Percentiles rank a stretch among this genome's conserved stretches.
Conservation (phyloP, 2,113 vertebrate species). For the Rhipidura dahli region DNA sequence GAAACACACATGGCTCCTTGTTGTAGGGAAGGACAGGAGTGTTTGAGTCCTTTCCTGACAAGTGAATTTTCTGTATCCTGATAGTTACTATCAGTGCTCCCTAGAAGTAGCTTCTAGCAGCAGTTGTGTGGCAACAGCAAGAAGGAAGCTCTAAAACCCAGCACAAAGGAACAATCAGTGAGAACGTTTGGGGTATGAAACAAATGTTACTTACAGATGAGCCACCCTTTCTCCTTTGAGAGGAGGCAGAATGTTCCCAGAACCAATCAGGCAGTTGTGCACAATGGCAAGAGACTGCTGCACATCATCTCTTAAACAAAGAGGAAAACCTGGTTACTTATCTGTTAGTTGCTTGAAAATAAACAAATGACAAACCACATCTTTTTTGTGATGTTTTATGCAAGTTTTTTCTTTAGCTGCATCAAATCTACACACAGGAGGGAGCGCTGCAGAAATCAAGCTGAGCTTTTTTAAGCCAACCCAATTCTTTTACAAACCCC, state of each 20-base stretch:
- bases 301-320: constrained; percentile 89
- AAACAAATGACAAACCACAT: background rate
- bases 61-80: background rate
- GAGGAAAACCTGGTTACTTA: background rate
- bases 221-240: constrained; percentile 87
- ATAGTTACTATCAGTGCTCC: background rate
- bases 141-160: background rate
- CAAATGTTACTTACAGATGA: constrained; percentile 82
- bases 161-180: background rate
- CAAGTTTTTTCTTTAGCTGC: background rate
- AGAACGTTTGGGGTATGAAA: background rate
- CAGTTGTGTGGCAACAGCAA: background rate
- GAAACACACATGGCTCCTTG: background rate
- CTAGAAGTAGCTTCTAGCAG: background rate
- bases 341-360: background rate
- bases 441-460: background rate
- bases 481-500: background rate
- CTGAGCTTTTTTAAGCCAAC: background rate
- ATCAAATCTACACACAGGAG: background rate
- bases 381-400: background rate
- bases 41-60: background rate
- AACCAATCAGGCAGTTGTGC: constrained; percentile 94
- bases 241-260: constrained; percentile 89
- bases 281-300: constrained; percentile 92
- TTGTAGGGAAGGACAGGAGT: background rate